These are phyloP conservation scores for Dynastes hyllus DNA, from an alignment of 2,888 invertebrate genomes.

Conservation along the genomic window DNA sequence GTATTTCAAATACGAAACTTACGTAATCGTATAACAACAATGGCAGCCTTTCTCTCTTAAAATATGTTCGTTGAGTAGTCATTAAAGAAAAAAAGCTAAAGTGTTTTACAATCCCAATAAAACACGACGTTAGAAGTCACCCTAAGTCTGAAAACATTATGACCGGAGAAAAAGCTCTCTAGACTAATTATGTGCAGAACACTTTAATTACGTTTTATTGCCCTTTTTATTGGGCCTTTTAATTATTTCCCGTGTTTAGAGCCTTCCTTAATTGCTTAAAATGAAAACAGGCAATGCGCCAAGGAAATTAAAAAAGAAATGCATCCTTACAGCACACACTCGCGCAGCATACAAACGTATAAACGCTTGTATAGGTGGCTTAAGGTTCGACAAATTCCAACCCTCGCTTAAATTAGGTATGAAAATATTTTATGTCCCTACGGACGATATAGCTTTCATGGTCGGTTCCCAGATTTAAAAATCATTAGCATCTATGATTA, in stretches of 20 bases:
- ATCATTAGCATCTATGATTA: conserved; percentile 43
- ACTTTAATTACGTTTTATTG: conserved; percentile 62
- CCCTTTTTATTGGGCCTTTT: conserved; percentile 61
- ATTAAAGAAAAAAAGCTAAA: conserved; percentile 22
- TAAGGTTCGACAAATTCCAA: conserved; percentile 9
- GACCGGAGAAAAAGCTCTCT: conserved; percentile 54
- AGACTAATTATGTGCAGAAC: conserved; percentile 61
- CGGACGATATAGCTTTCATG: conserved; percentile 42
- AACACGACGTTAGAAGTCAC: conserved; percentile 31
- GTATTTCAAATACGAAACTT: too few relatives aligned
- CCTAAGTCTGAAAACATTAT: conserved; percentile 56
- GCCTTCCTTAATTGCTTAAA: conserved; percentile 54
- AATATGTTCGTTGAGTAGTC: conserved; percentile 23
- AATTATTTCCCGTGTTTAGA: conserved; percentile 58
- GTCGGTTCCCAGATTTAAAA: conserved; percentile 41
- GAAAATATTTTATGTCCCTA: conserved; percentile 43
- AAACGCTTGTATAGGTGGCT: not conserved
- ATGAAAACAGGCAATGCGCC: conserved; percentile 45
- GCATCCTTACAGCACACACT: not conserved
- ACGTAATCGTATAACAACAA: not conserved
- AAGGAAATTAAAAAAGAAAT: conserved; percentile 43
- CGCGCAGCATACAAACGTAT: not conserved
- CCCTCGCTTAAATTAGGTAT: conserved; percentile 35
- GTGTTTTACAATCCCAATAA: conserved; percentile 42
- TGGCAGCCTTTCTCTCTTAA: not conserved